Base-by-base conservation (phyloP, 64 coral and sea anemone species). In the Dendrophyllia cribrosa region DNA sequence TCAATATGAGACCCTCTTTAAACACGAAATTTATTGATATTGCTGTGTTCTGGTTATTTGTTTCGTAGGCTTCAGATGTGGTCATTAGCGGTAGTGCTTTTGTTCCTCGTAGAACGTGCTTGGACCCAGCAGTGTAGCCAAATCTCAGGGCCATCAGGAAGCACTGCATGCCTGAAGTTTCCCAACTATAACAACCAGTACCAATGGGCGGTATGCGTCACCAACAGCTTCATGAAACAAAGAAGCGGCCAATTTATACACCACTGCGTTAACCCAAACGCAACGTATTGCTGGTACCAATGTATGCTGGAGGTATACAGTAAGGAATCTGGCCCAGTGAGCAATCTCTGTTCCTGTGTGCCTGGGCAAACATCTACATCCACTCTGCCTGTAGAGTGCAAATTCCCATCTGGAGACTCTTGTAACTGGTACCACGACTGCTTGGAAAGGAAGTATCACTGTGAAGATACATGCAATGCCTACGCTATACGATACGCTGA, bases 181-280 rank as follows among this genome's bases (percentile, higher is more conserved):
- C 10, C 49, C 0, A 59, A 88, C 71, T 58, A 61, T 43, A 11
- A 34, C 34, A 34, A 75, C 20, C 79, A 94, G 34, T 75, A 78
- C 25, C 95, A 96, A 45, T 87, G 91, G 95, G 90, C 86, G n/a
- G 93, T 74, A 0, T 96, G 95, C 50, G 34, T 93, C 3, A 93
- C 87, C 1, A 71, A 93, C 69, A n/a, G 7, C 12, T 96, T 93
- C 73, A 87, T 96, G n/a, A 49, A 70, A 48, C 72, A 87, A 70
- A 89, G 86, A 84, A 92, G 90, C 24, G 60, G 26, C 2, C 58
- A 68, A 14, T 34, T 34, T 56, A 6, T 8, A 66, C 20, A 55
- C 86, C 87, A 56, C 4, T 22, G 0, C 89, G 87, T 70, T 7
- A 20, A 16, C 61, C 66, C 3, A 53, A 93, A 14, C 88, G 22